Base-by-base conservation (phyloP, 2,797 vertebrate genomes). In the Chaenodraco wilsoni region DNA sequence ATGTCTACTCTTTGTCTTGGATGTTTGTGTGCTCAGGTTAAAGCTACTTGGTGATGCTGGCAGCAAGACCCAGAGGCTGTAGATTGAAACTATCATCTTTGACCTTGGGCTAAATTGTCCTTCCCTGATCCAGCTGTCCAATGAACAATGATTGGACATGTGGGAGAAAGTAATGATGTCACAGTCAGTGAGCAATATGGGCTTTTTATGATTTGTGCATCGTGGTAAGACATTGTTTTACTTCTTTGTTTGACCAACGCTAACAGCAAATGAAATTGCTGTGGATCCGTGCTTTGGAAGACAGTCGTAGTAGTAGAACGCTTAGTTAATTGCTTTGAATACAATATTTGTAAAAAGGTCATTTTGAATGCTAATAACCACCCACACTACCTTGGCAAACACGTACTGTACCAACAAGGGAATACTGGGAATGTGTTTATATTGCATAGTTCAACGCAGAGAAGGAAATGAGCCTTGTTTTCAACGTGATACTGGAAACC, bases 41-140 rank as follows among this genome's bases (percentile, higher is more conserved):
- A 51, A 78, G 2, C 52, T 52, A 54, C 74, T 64, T 69, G 55
- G 21, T 52, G 23, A 74, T 16, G 52, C 65, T 65, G 72, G 61
- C 48, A 72, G 60, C 37, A 16, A 15, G 41, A 63, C 10, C 59
- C 59, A 65, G 66, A 55, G 72, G 57, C 62, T 64, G 65, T 2
- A 58, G 56, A 44, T 64, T 23, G 8, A 14, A 11, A 72, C 45
- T 61, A 59, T 74, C 64, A 83, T 69, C 74, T 74, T 64, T 74
- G 69, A 86, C 73, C 81, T 74, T 76, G 43, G 54, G 73, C 64
- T 59, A 64, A 54, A 58, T 70, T 48, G 54, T 57, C 19, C 63
- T 17, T 64, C 16, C 44, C 57, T 44, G 31, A 62, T 72, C 60
- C 76, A 79, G 65, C 67, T 71, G 62, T 75, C 54, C 65, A 65